Evolutionary conservation across 2,888 invertebrate genomes (phyloP), one percentile per base, ranked within the genome.

Genomic region (Rhynchonema sp.): DNA sequence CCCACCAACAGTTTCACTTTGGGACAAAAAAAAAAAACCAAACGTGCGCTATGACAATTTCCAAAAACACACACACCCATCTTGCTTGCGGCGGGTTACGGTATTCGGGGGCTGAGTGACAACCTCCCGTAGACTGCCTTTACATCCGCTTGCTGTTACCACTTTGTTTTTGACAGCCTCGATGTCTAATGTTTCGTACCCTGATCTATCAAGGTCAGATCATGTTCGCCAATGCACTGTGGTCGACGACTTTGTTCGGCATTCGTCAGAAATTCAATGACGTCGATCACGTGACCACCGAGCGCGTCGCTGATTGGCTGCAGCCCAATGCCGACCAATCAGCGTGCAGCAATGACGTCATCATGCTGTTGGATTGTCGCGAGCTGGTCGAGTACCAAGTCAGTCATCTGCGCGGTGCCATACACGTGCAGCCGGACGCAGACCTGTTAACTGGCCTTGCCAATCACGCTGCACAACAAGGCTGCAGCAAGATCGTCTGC

Each of bases 401-500:
- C 13, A 49, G 49, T 49, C 49, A 49, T n/a, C n/a, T 49, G 49
- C n/a, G 3, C 13, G 49, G 49, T n/a, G 49, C 49, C n/a, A n/a
- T 17, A 6, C 49, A 49, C n/a, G 49, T 49, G 49, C n/a, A 6
- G 20, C 23, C 23, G 3, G 49, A 49, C n/a, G 49, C 38, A 6
- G 38, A 38, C 38, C 6, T 17, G 17, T 17, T 38, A 17, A 6
- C 9, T 17, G 9, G 17, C 9, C 38, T 38, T 6, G 38, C 38
- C 6, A 17, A 6, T 13, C 38, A 17, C 9, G 9, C 17, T 17
- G 17, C 38, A 6, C 9, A 6, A 6, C 9, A 38, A 17, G 17
- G 17, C 9, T 17, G 17, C 9, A 6, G 17, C 9, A 6, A 38
- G 6, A 17, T 38, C 38, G 70, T 73, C 3, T 72, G 71, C 63